Percentiles rank a stretch among this genome's conserved stretches.
Conservation (phyloP, 2,113 vertebrate genomes). For the Marcusenius ussheri region DNA sequence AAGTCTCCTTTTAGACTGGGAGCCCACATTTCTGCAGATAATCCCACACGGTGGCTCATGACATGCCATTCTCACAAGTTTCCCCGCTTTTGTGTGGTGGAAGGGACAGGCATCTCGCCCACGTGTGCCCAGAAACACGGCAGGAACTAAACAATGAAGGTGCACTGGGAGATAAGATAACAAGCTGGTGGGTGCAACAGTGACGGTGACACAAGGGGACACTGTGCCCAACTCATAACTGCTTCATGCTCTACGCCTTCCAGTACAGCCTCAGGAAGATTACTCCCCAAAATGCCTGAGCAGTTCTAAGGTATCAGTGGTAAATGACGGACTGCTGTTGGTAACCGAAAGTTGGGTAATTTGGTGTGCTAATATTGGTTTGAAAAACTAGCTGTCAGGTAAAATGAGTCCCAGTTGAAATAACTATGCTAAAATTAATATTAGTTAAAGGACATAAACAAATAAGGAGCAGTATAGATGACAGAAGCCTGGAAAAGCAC, state of each 20-base stretch:
- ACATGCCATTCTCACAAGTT: not conserved
- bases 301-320: not conserved
- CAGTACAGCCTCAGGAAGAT: not conserved
- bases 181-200: not conserved
- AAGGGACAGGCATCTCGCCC: not conserved
- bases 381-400: not conserved
- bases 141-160: not conserved
- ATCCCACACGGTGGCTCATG: not conserved
- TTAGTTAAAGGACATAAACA: not conserved
- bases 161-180: not conserved
- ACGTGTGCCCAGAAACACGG: not conserved
- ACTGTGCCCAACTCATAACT: not conserved
- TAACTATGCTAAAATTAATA: not conserved
- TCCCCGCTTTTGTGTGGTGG: not conserved
- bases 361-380: not conserved
- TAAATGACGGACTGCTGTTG: not conserved
- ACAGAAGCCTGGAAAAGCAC: not conserved
- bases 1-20: not conserved
- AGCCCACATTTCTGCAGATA: not conserved
- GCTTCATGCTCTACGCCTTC: not conserved
- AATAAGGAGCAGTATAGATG: not conserved
- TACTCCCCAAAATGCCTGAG: not conserved
- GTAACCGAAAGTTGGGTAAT: not conserved
- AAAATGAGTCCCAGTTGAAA: not conserved
- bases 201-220: not conserved